These are phyloP conservation scores for Chrysogorgia sp. DNA, from an alignment of 92 coral and sea anemone species.

Conservation along the genomic window DNA sequence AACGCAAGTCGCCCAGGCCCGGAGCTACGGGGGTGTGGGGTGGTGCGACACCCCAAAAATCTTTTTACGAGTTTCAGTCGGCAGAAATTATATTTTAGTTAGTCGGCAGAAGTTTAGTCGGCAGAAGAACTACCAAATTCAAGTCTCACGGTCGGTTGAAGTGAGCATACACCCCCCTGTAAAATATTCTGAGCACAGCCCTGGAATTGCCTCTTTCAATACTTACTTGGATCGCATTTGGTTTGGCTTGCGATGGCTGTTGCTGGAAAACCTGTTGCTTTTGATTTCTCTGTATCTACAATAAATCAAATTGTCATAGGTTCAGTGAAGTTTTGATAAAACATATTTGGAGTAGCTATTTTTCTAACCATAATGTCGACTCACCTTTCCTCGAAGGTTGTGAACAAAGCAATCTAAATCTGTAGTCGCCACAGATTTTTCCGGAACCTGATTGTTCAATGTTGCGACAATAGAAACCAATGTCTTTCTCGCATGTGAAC, in stretches of 20 bases:
- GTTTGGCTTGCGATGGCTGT: background rate
- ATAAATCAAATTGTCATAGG: background rate
- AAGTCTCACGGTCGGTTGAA: no score
- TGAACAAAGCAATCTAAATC: slow-evolving; percentile 86
- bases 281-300: background rate
- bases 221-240: slow-evolving; percentile 29
- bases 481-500: slow-evolving; percentile 75
- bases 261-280: slow-evolving; percentile 18
- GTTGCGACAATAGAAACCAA: slow-evolving; percentile 90
- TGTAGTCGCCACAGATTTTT: slow-evolving; percentile 73
- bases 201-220: background rate
- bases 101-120: no score
- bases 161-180: background rate
- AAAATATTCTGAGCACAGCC: background rate
- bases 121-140: no score
- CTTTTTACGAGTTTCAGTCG: no score
- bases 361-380: background rate
- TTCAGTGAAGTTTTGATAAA: background rate
- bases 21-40: no score
- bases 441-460: slow-evolving; percentile 68
- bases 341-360: background rate
- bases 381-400: slow-evolving; percentile 65
- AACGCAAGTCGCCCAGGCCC: no score
- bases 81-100: no score
- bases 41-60: no score